Percentiles rank a stretch among this genome's conserved stretches.
Conservation (phyloP, 2,113 vertebrate species). For the Cyphomyrus plagiostoma region DNA sequence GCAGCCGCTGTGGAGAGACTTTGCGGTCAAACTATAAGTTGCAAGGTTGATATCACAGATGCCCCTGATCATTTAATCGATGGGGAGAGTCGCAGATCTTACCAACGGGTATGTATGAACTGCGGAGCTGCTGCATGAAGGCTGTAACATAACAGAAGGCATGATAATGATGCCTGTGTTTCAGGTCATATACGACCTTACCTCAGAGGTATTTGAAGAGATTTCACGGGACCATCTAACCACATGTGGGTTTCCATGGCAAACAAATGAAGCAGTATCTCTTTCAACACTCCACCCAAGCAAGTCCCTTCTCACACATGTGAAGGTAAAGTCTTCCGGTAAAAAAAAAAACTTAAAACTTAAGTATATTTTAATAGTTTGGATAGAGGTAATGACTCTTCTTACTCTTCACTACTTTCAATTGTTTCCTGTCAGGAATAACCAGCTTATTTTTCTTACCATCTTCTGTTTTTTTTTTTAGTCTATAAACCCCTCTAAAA, state of each 20-base stretch:
- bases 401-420: background rate
- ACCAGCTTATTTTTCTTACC: background rate
- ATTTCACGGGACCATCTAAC: conserved; percentile 29
- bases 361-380: background rate
- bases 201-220: conserved; percentile 43
- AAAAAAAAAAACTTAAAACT: background rate
- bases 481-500: background rate
- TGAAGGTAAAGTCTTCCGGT: conserved; percentile 49
- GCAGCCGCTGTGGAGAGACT: conserved; percentile 45
- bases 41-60: conserved; percentile 15
- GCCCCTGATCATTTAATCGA: conserved; percentile 35
- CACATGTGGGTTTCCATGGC: conserved; percentile 22
- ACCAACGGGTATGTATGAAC: conserved; percentile 48
- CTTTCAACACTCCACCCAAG: conserved; percentile 24
- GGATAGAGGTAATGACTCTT: background rate
- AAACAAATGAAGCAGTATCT: conserved; percentile 18
- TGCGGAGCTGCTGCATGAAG: background rate
- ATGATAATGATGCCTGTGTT: conserved; percentile 11
- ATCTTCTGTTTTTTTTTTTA: background rate
- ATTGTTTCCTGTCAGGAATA: background rate
- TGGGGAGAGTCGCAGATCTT: conserved; percentile 49
- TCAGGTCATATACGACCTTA: conserved; percentile 56
- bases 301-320: conserved; percentile 31
- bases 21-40: conserved; percentile 40
- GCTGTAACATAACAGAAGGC: background rate